A percentile compares a stretch with the other conserved stretches of the same genome.
Evolutionary conservation across 2,888 invertebrate genomes (phyloP).

Genomic region (Galeopsomyia nigrocyanea): DNA sequence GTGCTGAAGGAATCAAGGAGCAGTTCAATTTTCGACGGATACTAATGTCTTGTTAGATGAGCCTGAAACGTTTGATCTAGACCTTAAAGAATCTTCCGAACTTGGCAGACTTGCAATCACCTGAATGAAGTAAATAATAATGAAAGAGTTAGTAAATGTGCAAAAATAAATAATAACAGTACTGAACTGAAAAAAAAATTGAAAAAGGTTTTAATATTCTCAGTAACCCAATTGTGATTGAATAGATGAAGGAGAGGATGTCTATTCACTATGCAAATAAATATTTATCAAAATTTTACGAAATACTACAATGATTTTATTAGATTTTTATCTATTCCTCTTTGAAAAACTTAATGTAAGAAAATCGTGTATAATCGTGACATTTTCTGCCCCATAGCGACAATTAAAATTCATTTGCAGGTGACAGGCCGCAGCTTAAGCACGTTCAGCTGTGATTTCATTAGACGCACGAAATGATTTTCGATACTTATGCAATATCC

Average conservation of each 20-base stretch:
- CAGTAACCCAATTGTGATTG: slow-evolving; percentile 1
- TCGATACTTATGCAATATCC: slow-evolving; percentile 74
- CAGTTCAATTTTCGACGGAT: slow-evolving; percentile 52
- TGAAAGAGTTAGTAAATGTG: slow-evolving; percentile 28
- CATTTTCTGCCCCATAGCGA: slow-evolving; percentile 22
- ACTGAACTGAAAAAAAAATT: slow-evolving; percentile 8
- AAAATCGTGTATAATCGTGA: slow-evolving; percentile 41
- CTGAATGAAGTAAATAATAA: slow-evolving; percentile 52
- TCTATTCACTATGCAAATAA: slow-evolving; percentile 35
- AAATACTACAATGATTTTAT: slow-evolving; percentile 40
- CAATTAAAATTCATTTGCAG: slow-evolving; percentile 35
- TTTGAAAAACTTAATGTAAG: slow-evolving; percentile 39
- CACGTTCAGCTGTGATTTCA: slow-evolving; percentile 19
- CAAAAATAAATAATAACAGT: slow-evolving; percentile 27
- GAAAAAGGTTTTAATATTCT: slow-evolving; percentile 8
- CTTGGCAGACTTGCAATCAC: slow-evolving; percentile 55
- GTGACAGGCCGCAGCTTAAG: slow-evolving; percentile 25
- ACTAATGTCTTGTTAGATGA: slow-evolving; percentile 53
- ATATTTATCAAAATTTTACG: slow-evolving; percentile 28
- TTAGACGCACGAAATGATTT: slow-evolving; percentile 34
- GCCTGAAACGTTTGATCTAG: slow-evolving; percentile 55
- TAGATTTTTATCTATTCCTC: slow-evolving; percentile 31
- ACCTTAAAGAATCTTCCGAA: slow-evolving; percentile 55
- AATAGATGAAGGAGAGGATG: slow-evolving; percentile 18
- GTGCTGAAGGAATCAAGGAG: slow-evolving; percentile 41